These are phyloP conservation scores for Delichon dasypus DNA, from an alignment of 2,797 vertebrate species.

Conservation along the genomic window DNA sequence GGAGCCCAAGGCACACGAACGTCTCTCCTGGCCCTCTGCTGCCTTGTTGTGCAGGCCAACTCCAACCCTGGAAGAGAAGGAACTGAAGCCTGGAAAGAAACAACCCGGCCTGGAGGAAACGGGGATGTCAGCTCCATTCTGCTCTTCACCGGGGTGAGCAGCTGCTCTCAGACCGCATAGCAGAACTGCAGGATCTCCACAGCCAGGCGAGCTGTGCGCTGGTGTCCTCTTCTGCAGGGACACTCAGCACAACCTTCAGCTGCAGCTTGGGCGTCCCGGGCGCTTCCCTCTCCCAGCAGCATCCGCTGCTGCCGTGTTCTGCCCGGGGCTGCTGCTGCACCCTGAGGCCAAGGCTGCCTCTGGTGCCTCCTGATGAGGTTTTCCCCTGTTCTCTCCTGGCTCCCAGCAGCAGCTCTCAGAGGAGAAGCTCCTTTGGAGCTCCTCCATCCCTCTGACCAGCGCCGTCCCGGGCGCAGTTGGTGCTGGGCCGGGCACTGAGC, in stretches of 20 bases:
- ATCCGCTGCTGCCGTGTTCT: background rate
- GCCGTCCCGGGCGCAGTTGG: background rate
- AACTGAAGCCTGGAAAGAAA: conserved; percentile 63
- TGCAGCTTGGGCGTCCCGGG: background rate
- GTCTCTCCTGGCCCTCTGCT: background rate
- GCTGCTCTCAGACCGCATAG: background rate
- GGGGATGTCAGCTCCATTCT: conserved; percentile 49
- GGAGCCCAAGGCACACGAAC: background rate
- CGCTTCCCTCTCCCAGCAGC: background rate
- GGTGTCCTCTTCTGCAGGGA: background rate
- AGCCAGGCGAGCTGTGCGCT: conserved; percentile 44
- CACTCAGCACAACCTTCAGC: background rate
- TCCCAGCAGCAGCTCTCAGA: background rate
- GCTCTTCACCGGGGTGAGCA: conserved; percentile 48
- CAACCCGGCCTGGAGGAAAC: conserved; percentile 5
- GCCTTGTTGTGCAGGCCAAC: conserved; percentile 32
- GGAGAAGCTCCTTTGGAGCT: background rate
- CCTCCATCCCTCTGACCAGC: background rate
- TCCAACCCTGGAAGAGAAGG: conserved; percentile 63
- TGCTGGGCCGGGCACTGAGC: background rate
- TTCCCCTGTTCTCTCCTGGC: background rate
- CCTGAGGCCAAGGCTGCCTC: background rate
- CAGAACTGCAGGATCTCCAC: conserved; percentile 59
- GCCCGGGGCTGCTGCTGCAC: background rate
- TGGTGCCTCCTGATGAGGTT: background rate